Evolutionary conservation across 2,113 vertebrate species (phyloP), one percentile per base, ranked within the genome.

Genomic region (Micromys minutus): DNA sequence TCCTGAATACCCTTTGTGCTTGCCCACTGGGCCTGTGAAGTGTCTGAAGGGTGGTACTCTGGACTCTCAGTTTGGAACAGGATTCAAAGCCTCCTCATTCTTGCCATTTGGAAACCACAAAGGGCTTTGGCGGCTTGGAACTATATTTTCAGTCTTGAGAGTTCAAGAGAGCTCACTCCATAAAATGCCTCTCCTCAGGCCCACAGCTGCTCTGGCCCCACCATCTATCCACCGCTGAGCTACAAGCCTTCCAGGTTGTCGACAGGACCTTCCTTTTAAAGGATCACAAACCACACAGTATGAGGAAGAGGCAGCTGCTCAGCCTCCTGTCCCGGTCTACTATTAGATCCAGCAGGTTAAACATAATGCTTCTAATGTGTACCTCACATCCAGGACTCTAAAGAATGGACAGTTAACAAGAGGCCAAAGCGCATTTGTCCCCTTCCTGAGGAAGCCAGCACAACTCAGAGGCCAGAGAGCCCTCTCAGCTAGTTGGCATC

Each of bases 1-100:
- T 65, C n/a, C 93, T 84, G 65, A 87, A 89, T 74, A 61, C 74
- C 63, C 87, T 91, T 50, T 91, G 69, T 69, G 39, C 31, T 50
- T 34, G 65, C 88, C 83, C 84, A 6, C 39, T 81, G 76, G 71
- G 65, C 39, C 11, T 1, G 3, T 22, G 42, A 93, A 96, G 96
- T 92, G 94, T 87, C 75, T 95, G 91, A 95, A 97, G 84, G 95
- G 92, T 31, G 9, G 63, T 45, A 74, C 90, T 96, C 76, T 72
- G 45, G 65, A 45, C 67, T 81, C 29, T 71, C 61, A 95, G 89
- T 87, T 50, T 93, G 74, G 52, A 34, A 72, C 5, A 24, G 84
- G 42, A 55, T 34, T 91, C 80, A 97, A 91, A 93, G 92, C 61
- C 94, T 86, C 81, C 85, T 76, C 16, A 1, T 24, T 39, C 76